phyloP scores from a whole-genome alignment of 2,888 invertebrate species.

The Caprella mutica region DNA sequence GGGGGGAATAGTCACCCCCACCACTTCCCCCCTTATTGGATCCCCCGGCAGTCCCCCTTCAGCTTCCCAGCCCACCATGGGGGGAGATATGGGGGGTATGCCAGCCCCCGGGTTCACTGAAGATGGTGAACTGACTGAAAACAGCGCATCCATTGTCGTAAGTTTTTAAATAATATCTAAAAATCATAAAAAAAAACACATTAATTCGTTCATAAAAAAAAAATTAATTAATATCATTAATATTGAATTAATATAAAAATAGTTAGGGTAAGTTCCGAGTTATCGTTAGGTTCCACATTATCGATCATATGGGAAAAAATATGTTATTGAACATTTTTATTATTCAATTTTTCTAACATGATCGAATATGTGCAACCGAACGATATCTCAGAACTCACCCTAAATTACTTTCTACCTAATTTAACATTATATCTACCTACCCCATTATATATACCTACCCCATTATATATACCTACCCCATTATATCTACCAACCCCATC shows the following conservation, averaged over 20 bases:
- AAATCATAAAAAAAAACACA: too few relatives aligned
- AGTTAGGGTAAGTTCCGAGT: too few relatives aligned
- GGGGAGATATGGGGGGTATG: conserved; percentile 1
- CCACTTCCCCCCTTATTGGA: background rate
- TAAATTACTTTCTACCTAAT: background rate
- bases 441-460: background rate
- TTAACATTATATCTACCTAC: background rate
- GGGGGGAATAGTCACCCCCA: background rate
- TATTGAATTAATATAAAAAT: too few relatives aligned
- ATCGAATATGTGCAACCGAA: too few relatives aligned
- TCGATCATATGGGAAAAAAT: too few relatives aligned
- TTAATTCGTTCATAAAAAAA: too few relatives aligned
- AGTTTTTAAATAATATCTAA: background rate
- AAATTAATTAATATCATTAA: too few relatives aligned
- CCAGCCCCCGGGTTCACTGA: background rate
- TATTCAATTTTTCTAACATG: too few relatives aligned
- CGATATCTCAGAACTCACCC: too few relatives aligned
- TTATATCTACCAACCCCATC: background rate
- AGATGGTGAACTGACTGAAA: background rate
- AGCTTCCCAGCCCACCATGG: background rate
- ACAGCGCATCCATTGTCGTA: conserved; percentile 4
- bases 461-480: background rate
- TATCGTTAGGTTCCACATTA: too few relatives aligned
- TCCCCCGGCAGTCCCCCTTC: conserved; percentile 5
- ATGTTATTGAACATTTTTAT: too few relatives aligned